These are phyloP conservation scores for Adrianichthys oophorus DNA, from an alignment of 2,797 vertebrate species.

Conservation along the genomic window DNA sequence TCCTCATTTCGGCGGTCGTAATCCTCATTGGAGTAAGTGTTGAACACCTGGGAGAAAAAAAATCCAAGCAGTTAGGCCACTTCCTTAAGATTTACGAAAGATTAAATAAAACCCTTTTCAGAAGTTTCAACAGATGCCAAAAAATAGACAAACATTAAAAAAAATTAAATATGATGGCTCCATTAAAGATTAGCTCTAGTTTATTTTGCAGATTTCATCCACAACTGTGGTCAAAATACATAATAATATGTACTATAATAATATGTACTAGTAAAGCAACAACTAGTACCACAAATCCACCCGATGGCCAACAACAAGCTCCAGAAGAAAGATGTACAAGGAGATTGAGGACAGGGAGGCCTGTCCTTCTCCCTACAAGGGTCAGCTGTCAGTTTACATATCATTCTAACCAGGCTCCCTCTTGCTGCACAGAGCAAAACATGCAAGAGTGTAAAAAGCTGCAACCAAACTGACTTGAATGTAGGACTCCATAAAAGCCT, in stretches of 20 bases:
- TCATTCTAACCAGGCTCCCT: slow-evolving; percentile 16
- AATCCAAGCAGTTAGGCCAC: not conserved
- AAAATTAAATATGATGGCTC: too few relatives aligned
- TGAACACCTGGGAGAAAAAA: slow-evolving; percentile 85
- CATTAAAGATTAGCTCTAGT: too few relatives aligned
- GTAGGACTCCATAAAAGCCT: slow-evolving; percentile 9
- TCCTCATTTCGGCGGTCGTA: slow-evolving; percentile 97
- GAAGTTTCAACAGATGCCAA: too few relatives aligned
- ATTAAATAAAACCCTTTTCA: too few relatives aligned
- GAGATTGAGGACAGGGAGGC: slow-evolving; percentile 2
- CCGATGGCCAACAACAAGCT: slow-evolving; percentile 11
- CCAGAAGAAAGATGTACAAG: slow-evolving; percentile 10
- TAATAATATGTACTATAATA: not conserved
- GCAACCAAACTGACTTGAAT: slow-evolving; percentile 17
- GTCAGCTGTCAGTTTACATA: slow-evolving; percentile 59
- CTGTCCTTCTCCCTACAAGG: slow-evolving; percentile 42
- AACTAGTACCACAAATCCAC: slow-evolving; percentile 17
- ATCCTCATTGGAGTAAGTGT: slow-evolving; percentile 97
- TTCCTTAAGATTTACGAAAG: too few relatives aligned
- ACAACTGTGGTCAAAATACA: slow-evolving; percentile 10
- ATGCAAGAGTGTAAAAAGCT: slow-evolving; percentile 18
- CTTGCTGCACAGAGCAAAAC: slow-evolving; percentile 24
- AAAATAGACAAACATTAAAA: too few relatives aligned
- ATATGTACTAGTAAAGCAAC: slow-evolving; percentile 3
- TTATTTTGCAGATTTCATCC: not conserved